These are phyloP conservation scores for Balaenoptera acutorostrata DNA, from an alignment of 2,113 vertebrate species.

Conservation along the genomic window DNA sequence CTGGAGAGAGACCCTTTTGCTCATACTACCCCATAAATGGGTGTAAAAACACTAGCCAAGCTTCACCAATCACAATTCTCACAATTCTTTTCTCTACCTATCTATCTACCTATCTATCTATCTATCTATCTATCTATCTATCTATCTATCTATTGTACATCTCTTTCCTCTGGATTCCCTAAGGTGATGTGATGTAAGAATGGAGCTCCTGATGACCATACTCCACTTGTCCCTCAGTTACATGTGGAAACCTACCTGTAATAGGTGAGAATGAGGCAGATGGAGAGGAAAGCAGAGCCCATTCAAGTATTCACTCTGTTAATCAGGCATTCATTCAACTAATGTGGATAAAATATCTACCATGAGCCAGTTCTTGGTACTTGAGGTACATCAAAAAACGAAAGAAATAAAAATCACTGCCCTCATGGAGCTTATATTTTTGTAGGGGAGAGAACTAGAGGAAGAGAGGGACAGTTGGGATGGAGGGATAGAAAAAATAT, in stretches of 20 bases:
- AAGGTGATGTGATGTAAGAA: not conserved
- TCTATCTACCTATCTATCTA: not conserved
- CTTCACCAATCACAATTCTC: not conserved
- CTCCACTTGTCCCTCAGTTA: not conserved
- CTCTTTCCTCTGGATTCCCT: not conserved
- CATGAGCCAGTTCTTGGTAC: not conserved
- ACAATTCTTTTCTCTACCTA: not conserved
- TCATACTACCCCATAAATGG: not conserved
- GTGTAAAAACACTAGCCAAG: not conserved
- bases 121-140: no score
- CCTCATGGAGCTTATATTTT: not conserved
- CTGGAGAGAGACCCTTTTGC: rapidly evolving
- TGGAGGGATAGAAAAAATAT: not conserved
- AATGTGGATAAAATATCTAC: not conserved
- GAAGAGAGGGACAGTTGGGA: not conserved
- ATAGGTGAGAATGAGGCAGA: not conserved
- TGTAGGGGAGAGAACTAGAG: not conserved
- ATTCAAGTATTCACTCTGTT: not conserved
- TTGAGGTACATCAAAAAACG: not conserved
- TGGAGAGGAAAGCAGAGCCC: not conserved
- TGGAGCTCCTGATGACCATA: not conserved
- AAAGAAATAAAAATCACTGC: not conserved
- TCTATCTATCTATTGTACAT: not conserved
- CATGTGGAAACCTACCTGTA: not conserved
- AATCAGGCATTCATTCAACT: not conserved